These are phyloP conservation scores for Paralichthys olivaceus DNA, from an alignment of 2,113 vertebrate genomes.

Conservation along the genomic window DNA sequence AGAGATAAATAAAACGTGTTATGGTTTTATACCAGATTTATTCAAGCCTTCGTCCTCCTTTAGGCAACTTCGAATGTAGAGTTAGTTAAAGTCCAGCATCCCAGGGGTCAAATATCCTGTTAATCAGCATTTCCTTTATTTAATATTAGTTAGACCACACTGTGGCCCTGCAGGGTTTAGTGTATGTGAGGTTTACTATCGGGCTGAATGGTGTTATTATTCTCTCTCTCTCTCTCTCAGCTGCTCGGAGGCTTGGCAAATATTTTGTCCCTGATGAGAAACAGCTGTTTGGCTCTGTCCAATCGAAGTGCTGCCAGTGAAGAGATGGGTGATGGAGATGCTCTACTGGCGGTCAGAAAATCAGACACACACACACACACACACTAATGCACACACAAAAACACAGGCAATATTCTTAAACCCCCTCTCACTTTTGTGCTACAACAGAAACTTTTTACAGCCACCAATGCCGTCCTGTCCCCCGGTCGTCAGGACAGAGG, in stretches of 20 bases:
- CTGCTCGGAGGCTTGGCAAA: conserved; percentile 46
- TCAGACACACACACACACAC: conserved; percentile 21
- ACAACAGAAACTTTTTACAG: conserved; percentile 72
- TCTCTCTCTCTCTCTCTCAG: conserved; percentile 54
- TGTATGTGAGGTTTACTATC: conserved; percentile 5
- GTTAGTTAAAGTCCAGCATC: neutral
- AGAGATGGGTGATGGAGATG: conserved; percentile 57
- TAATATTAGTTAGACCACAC: neutral
- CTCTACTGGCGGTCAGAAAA: conserved; percentile 76
- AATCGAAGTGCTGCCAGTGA: neutral
- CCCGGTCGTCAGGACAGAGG: conserved; percentile 9
- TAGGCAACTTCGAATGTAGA: neutral
- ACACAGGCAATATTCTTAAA: neutral
- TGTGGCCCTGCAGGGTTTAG: neutral
- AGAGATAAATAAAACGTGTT: neutral
- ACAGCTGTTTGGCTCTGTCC: conserved; percentile 75
- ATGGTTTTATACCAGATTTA: neutral
- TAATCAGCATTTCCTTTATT: conserved; percentile 8
- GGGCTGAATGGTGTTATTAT: conserved; percentile 36
- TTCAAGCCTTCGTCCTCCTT: neutral
- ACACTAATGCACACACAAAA: conserved; percentile 9
- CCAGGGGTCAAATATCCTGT: neutral
- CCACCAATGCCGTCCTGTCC: conserved; percentile 48
- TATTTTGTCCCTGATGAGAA: conserved; percentile 70
- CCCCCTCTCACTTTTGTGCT: neutral